Evolutionary conservation across 1,140 invertebrate genomes (phyloP).

Genomic region (Diabrotica virgifera): DNA sequence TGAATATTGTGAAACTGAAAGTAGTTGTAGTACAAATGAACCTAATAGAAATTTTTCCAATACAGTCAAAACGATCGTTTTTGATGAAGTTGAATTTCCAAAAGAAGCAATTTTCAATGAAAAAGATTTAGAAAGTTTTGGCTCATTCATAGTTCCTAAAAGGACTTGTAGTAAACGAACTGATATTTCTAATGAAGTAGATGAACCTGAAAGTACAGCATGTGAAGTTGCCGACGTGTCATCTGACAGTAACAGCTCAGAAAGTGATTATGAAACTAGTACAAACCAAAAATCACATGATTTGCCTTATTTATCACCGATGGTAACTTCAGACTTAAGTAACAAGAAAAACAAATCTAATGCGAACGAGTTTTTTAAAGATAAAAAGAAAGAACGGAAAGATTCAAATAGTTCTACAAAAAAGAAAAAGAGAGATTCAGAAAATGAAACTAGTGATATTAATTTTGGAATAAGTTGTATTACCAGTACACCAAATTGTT

Average conservation of each 20-base stretch:
- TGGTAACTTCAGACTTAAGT: constrained; percentile 15
- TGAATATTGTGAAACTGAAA: constrained; percentile 40
- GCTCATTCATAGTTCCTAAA: constrained; percentile 35
- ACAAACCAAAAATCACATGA: constrained; percentile 23
- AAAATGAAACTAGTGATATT: neutral
- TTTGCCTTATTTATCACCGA: constrained; percentile 36
- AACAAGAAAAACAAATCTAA: constrained; percentile 16
- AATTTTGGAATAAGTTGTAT: too few relatives aligned
- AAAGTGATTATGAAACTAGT: constrained; percentile 37
- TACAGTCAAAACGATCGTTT: constrained; percentile 33
- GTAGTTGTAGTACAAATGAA: constrained; percentile 39
- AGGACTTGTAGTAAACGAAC: constrained; percentile 19
- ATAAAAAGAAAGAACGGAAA: neutral
- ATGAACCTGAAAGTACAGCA: neutral
- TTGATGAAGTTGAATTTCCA: constrained; percentile 40
- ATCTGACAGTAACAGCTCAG: constrained; percentile 32
- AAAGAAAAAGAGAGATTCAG: neutral
- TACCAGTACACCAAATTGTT: too few relatives aligned
- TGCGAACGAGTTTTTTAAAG: neutral
- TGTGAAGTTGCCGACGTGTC: constrained; percentile 13
- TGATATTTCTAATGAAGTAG: constrained; percentile 9
- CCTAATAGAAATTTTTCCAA: constrained; percentile 22
- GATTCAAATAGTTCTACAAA: neutral
- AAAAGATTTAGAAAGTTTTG: constrained; percentile 36
- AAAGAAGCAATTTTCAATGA: constrained; percentile 37